A percentile compares a stretch with the other conserved stretches of the same genome.
These are phyloP conservation scores for Metopia argyrocephala DNA, from an alignment of 2,888 invertebrate species.

Conservation along the genomic window DNA sequence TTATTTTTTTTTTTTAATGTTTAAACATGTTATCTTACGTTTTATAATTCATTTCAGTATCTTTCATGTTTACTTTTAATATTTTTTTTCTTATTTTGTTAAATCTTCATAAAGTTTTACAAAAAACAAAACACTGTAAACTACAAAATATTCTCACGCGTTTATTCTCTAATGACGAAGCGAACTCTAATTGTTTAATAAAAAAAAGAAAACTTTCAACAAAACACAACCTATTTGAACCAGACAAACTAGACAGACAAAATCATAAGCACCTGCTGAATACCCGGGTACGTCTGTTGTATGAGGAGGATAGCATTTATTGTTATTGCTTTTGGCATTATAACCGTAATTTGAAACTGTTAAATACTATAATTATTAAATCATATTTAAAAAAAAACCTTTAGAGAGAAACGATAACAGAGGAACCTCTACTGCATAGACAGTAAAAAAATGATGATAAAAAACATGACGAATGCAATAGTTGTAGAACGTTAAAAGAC, in stretches of 20 bases:
- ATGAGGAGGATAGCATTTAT: too few species aligned
- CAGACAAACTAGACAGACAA: not conserved
- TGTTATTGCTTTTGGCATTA: not conserved
- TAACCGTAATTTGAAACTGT: not conserved
- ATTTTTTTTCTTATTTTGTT: not conserved
- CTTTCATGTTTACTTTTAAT: not conserved
- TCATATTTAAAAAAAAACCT: too few species aligned
- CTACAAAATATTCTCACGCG: conserved; percentile 42
- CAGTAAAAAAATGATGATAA: too few species aligned
- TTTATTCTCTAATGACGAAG: conserved; percentile 13
- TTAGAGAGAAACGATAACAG: not conserved
- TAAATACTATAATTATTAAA: not conserved
- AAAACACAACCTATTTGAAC: not conserved
- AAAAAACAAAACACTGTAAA: not conserved
- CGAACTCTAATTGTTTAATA: not conserved
- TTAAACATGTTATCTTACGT: too few species aligned
- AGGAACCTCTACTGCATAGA: too few species aligned
- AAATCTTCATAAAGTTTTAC: not conserved
- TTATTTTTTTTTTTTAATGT: too few species aligned
- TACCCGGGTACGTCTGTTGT: not conserved
- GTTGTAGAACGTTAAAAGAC: too few species aligned
- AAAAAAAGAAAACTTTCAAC: not conserved
- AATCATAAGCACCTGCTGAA: not conserved
- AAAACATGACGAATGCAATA: too few species aligned
- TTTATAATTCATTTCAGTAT: too few species aligned